Evolutionary conservation across 92 coral and sea anemone species (phyloP), one percentile per base, ranked within the genome.

Genomic region (Scolanthus callimorphus): DNA sequence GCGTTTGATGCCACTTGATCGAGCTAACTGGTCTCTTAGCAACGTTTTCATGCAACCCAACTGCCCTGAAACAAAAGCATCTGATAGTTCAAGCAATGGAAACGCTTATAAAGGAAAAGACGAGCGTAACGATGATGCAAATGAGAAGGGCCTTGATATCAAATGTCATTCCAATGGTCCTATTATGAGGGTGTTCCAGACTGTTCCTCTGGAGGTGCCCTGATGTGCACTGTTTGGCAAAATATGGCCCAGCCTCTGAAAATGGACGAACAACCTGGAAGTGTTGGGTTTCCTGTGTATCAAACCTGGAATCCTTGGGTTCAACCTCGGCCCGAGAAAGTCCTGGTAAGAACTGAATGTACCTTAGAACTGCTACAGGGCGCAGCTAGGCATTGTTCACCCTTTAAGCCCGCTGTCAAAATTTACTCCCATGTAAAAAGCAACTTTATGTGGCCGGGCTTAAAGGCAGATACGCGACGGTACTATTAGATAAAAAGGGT

Each of bases 271-370:
- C n/a, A n/a, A n/a, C n/a, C n/a, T n/a, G 3, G 28, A 34, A 20
- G n/a, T 0, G 30, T 22, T 41, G 3, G 22, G 3, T 20, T 8
- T 17, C 39, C 39, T 22, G 65, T 59, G 17, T 59, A 34, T 59
- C 65, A 38, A 39, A 59, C 65, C 8, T 59, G 65, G 65, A 59
- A 59, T 41, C 65, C 65, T 6, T 59, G 65, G 65, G 44, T 59
- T 6, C 39, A 59, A 41, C 65, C 65, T 19, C 51, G 65, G 4
- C 51, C 49, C 19, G 65, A 59, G 1, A 59, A 59, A 41, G 51
- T 59, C 12, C 44, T 31, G 13, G 65, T 59, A 39, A n/a, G n/a
- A n/a, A n/a, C n/a, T n/a, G n/a, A n/a, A n/a, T n/a, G n/a, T n/a
- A n/a, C n/a, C n/a, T n/a, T n/a, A n/a, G n/a, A n/a, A n/a, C n/a